A percentile compares a stretch with the other conserved stretches of the same genome.
phyloP scores from a whole-genome alignment of 2,888 invertebrate species.

The Pyrocoelia pectoralis region DNA sequence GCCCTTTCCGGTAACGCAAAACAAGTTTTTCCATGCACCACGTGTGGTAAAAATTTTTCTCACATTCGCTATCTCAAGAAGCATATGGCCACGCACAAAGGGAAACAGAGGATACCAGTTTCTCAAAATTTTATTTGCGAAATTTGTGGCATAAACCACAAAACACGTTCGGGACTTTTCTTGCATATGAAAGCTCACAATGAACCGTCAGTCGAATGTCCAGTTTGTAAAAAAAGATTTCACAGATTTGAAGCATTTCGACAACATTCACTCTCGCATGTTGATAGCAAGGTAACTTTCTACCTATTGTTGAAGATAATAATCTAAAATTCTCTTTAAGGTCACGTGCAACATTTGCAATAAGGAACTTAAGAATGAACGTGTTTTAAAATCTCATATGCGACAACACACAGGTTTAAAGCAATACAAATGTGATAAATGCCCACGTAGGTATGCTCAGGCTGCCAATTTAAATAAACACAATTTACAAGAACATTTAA shows the following conservation, averaged over 20 bases:
- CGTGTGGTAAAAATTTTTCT: conserved; percentile 49
- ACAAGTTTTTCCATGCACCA: conserved; percentile 43
- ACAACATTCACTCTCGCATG: conserved; percentile 39
- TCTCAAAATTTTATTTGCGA: conserved; percentile 57
- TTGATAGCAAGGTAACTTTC: conserved; percentile 21
- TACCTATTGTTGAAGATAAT: neutral
- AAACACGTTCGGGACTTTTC: conserved; percentile 57
- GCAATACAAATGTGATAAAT: conserved; percentile 45
- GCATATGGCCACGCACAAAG: conserved; percentile 47
- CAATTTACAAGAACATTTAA: conserved; percentile 36
- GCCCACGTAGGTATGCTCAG: conserved; percentile 38
- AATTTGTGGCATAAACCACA: conserved; percentile 60
- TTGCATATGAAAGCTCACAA: conserved; percentile 59
- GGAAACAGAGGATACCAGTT: conserved; percentile 27
- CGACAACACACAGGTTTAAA: conserved; percentile 25
- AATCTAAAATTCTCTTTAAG: conserved; percentile 9
- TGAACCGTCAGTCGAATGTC: conserved; percentile 41
- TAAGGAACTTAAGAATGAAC: conserved; percentile 18
- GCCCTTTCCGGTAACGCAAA: conserved; percentile 14
- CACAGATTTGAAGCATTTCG: conserved; percentile 37
- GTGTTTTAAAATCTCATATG: conserved; percentile 19
- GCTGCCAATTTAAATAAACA: conserved; percentile 44
- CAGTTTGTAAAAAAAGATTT: conserved; percentile 45
- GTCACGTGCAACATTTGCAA: conserved; percentile 25
- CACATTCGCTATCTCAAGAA: conserved; percentile 44